These are phyloP conservation scores for Mycetomoellerius zeteki DNA, from an alignment of 1,140 invertebrate genomes.

Conservation along the genomic window DNA sequence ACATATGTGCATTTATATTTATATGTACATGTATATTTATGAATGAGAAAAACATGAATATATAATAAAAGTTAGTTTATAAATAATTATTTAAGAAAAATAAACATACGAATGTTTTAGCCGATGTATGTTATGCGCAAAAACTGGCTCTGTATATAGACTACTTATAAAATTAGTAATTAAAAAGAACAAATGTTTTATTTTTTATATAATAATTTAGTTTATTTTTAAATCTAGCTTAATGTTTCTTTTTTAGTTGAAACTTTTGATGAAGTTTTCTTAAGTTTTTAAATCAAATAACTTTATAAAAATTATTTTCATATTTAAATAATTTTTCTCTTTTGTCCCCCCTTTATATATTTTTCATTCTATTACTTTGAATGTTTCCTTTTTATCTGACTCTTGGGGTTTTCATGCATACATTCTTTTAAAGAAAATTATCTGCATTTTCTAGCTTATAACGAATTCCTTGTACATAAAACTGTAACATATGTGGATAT, in stretches of 20 bases:
- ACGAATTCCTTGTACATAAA: slow-evolving; percentile 83
- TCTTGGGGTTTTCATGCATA: neutral
- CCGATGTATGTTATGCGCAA: slow-evolving; percentile 1
- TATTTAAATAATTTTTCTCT: slow-evolving; percentile 53
- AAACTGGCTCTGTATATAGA: neutral
- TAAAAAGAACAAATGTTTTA: too few relatives aligned
- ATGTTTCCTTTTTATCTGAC: neutral
- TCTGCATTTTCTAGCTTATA: slow-evolving; percentile 79
- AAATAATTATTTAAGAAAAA: slow-evolving; percentile 26
- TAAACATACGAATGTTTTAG: slow-evolving; percentile 26
- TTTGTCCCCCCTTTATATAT: neutral
- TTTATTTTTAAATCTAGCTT: neutral
- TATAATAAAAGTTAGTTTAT: slow-evolving; percentile 41
- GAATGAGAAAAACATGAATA: slow-evolving; percentile 11
- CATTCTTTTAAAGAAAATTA: slow-evolving; percentile 69
- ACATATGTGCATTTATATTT: neutral
- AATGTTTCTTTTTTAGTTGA: slow-evolving; percentile 5
- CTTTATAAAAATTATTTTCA: neutral
- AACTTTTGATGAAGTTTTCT: neutral
- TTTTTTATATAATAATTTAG: neutral
- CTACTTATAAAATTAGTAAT: slow-evolving; percentile 2
- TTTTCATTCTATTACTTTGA: neutral
- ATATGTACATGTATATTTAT: neutral
- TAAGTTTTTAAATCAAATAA: neutral
- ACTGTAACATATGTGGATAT: slow-evolving; percentile 85